phyloP scores from a whole-genome alignment of 1,140 invertebrate genomes.

The Drosophila ambigua region DNA sequence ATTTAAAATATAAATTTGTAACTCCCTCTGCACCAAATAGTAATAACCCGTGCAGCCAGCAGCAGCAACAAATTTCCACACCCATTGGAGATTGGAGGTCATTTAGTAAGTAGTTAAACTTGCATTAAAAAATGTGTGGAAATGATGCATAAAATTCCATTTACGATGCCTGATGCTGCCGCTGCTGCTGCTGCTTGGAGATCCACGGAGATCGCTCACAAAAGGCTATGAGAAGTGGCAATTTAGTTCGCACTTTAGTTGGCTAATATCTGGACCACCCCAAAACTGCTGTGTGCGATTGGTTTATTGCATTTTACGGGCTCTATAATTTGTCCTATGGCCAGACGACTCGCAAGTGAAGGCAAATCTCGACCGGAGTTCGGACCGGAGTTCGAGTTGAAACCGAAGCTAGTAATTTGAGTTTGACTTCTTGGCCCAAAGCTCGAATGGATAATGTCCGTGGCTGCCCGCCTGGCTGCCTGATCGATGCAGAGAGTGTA shows the following conservation, averaged over 20 bases:
- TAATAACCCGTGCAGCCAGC: too few species aligned
- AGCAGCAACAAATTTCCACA: too few species aligned
- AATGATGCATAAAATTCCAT: too few species aligned
- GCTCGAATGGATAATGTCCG: too few species aligned
- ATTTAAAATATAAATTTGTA: too few species aligned
- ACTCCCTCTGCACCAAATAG: too few species aligned
- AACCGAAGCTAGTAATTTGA: constrained; percentile 37
- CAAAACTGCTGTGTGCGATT: constrained; percentile 20
- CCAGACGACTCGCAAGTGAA: constrained; percentile 39
- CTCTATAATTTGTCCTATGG: constrained; percentile 49
- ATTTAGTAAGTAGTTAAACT: too few species aligned
- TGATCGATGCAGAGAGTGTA: constrained; percentile 42
- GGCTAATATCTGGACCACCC: constrained; percentile 44
- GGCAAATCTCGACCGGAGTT: constrained; percentile 35
- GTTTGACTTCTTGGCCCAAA: constrained; percentile 43
- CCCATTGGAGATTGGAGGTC: too few species aligned
- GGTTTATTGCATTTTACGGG: constrained; percentile 49
- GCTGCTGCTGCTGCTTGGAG: too few species aligned
- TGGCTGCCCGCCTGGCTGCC: constrained; percentile 38
- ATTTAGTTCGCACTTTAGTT: constrained; percentile 49
- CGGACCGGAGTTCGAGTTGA: neutral
- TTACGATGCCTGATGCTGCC: too few species aligned
- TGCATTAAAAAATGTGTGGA: too few species aligned
- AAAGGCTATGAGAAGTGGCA: neutral
- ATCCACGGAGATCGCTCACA: neutral